Conservation (phyloP, 2,797 vertebrate genomes). For the Eupleurogrammus muticus region DNA sequence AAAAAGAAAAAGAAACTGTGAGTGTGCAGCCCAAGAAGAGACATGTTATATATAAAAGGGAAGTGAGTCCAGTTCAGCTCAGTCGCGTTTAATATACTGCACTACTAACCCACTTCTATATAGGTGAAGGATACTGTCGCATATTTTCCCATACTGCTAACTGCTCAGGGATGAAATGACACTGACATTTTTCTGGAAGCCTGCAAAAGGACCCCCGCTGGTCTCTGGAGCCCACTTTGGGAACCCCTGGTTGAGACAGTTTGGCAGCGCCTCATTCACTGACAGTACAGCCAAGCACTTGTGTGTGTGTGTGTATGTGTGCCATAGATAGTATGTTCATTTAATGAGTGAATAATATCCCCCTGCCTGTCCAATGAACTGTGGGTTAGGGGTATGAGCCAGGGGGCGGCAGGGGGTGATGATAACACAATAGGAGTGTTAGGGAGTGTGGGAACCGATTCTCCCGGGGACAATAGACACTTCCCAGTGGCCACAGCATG, state of each 20-base stretch:
- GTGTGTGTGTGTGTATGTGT: slow-evolving; percentile 48
- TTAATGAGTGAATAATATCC: slow-evolving; percentile 79
- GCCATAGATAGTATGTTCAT: slow-evolving; percentile 79
- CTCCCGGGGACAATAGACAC: slow-evolving; percentile 78
- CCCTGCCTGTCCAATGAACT: slow-evolving; percentile 77
- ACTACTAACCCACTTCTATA: slow-evolving; percentile 33
- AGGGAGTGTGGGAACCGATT: slow-evolving; percentile 86
- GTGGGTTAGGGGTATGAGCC: slow-evolving; percentile 59
- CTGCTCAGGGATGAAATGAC: neutral
- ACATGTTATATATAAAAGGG: slow-evolving; percentile 1
- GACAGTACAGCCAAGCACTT: slow-evolving; percentile 67
- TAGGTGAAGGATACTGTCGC: neutral
- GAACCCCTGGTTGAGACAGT: slow-evolving; percentile 43
- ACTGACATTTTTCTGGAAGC: slow-evolving; percentile 15
- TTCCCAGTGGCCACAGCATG: slow-evolving; percentile 80
- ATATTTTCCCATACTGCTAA: slow-evolving; percentile 23
- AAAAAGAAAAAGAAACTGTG: too few relatives aligned
- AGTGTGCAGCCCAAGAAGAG: neutral
- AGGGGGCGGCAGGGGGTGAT: slow-evolving; percentile 38
- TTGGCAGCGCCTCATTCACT: slow-evolving; percentile 48
- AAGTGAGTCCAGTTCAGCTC: slow-evolving; percentile 22
- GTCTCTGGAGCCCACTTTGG: slow-evolving; percentile 43
- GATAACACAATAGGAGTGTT: slow-evolving; percentile 80
- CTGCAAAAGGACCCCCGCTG: slow-evolving; percentile 30
- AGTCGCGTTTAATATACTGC: slow-evolving; percentile 8